Base-by-base conservation (phyloP, 1,140 invertebrate genomes). In the Drosophila lacertosa region DNA sequence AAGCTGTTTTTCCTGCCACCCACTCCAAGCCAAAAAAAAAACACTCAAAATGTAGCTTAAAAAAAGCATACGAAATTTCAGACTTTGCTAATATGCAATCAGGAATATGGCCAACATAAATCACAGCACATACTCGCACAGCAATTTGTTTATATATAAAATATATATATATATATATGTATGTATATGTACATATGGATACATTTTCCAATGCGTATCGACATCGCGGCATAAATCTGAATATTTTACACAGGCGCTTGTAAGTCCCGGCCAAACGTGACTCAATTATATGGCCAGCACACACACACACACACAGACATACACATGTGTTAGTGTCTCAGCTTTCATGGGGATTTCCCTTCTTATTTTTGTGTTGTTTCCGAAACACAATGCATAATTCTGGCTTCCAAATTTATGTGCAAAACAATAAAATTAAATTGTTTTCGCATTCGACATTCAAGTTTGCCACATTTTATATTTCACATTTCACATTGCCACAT, bases 381-480 rank as follows among this genome's bases (percentile, higher is more conserved):
- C 20, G 20, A 47, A 53, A 45, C 67, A 84, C 81, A 86, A 77
- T 76, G 81, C 81, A 84, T 84, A 86, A 76, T 84, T 86, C 80
- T 63, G 68, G 24, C 13, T 51, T 55, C 55, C 35, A 55, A 90
- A 90, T 90, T 90, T 90, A 90, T 90, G 89, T 67, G 89, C 70
- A 90, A 90, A 89, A 83, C 89, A 90, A 90, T 90, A 90, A 90
- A 90, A 90, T 89, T 90, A 89, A 89, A 90, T 90, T 88, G 89
- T 90, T 89, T 89, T 89, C 83, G 75, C 89, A 90, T 90, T 89
- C 74, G 55, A 69, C 76, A 83, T 51, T 77, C 64, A 71, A 76
- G 60, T 47, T 33, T 32, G 44, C 32, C 29, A 35, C 24, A 5
- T 33, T 20, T 26, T 32, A 47, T 18, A 40, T 35, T 47, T 18